Base-by-base conservation (phyloP, 2,113 vertebrate species). In the Pyxicephalus adspersus region DNA sequence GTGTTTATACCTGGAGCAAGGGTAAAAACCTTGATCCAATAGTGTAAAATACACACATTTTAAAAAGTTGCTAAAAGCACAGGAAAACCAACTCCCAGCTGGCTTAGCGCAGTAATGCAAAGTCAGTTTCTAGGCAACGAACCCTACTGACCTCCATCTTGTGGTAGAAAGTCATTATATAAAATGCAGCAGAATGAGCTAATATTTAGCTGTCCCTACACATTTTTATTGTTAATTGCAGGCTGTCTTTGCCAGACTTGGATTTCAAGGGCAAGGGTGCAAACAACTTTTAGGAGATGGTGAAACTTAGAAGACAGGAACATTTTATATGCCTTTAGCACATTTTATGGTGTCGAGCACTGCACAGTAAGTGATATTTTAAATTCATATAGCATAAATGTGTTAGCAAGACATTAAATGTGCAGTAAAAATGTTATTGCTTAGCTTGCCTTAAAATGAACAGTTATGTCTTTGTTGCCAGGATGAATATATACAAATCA, bases 81-180 rank as follows among this genome's bases (percentile, higher is more conserved):
- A 81, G 57, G 60, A 72, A 81, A 64, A 73, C 25, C 58, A 57
- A 73, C 26, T 65, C 60, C 22, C 20, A 25, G 22, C 52, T 79
- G 22, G 54, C 64, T 50, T 26, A 64, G 61, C 29, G 34, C 60
- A 73, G 57, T 64, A 26, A 65, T 51, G 58, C 79, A 73, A 74
- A 81, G 25, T 60, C 50, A 81, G 79, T 81, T 81, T 74, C 79
- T 74, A 81, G 70, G 79, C 79, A 81, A 81, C 79, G 19, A 55
- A 81, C 79, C 68, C 70, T 74, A 29, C 79, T 81, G 79, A 81
- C 79, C 79, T 73, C 79, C 68, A 81, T 73, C 79, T 57, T 81
- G 79, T 64, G 68, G 38, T 73, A 57, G 50, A 63, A 81, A 81
- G 50, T 80, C 77, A 81, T 81, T 64, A 81, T 73, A 81, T 74